Evolutionary conservation across 2,888 invertebrate species (phyloP), one percentile per base, ranked within the genome.

Genomic region (Ferrisia virgata): DNA sequence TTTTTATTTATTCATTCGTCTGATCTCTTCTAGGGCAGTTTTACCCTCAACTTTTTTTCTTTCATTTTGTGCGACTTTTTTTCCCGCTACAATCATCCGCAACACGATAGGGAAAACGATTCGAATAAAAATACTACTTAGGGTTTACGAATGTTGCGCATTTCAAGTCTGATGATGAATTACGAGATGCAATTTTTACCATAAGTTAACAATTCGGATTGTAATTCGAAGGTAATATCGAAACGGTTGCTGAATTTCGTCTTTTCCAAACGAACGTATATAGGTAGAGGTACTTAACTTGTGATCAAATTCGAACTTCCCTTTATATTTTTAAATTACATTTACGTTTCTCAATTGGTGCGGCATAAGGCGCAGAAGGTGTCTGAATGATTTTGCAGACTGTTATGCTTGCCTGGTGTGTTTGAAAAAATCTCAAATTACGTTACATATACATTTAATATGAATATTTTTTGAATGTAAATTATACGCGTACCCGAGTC

Each of bases 1-100:
- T 83, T 83, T 76, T 83, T 83, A 83, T 69, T 83, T 83, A 83
- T 83, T 83, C 83, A 83, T 83, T 76, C 83, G 76, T 43, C 76
- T 43, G 83, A 83, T 83, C 72, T 83, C 83, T 47, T 83, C 13
- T 76, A 76, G 83, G 83, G 83, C 83, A 83, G 83, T 83, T 80
- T 80, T 76, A 83, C 83, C 83, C 83, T 76, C 39, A 76, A 83
- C 8, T 76, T 82, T 82, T 64, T 64, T 82, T 83, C 83, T n/a
- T n/a, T 83, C 47, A 43, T 83, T 43, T 40, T 83, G 33, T 82
- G 72, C 43, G 39, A 31, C 40, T 79, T 39, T 43, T n/a, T 25
- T 53, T 36, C 64, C 53, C 28, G 18, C 82, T n/a, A 40, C 25
- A 43, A 43, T 72, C 76, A n/a, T 76, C 40, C 39, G 25, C 40